These are phyloP conservation scores for Sinella curviseta DNA, from an alignment of 1,140 invertebrate species.

Conservation along the genomic window DNA sequence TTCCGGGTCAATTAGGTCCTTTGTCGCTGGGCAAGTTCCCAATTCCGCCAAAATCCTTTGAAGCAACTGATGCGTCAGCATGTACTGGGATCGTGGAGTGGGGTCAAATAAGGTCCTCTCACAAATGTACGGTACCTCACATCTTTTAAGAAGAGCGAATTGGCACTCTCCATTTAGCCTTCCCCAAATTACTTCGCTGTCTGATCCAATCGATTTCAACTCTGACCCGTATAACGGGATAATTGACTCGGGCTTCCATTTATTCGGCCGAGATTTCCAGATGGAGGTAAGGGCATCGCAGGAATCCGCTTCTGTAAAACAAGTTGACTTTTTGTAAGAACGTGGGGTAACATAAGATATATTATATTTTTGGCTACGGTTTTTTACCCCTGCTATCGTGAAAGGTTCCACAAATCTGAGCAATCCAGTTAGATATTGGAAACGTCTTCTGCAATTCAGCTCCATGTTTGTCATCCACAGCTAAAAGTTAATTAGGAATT, in stretches of 20 bases:
- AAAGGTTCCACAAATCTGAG: neutral
- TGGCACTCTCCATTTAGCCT: neutral
- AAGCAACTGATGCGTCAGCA: neutral
- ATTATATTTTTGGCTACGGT: neutral
- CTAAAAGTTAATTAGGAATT: no score
- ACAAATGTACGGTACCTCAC: slow-evolving; percentile 5
- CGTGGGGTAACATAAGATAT: no score
- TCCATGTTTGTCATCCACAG: neutral
- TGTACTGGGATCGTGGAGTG: neutral
- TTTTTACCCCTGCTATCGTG: neutral
- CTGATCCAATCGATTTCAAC: neutral
- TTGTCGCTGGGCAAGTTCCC: neutral
- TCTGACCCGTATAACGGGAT: neutral
- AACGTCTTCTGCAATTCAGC: neutral
- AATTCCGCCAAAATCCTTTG: neutral
- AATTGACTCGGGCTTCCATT: neutral
- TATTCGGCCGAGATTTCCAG: neutral
- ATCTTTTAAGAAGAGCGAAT: neutral
- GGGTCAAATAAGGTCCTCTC: neutral
- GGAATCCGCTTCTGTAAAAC: neutral
- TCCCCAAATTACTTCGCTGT: neutral
- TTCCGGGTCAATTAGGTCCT: neutral
- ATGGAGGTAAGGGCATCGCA: neutral
- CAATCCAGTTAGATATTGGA: neutral
- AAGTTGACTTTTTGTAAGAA: neutral